Percentiles rank a stretch among this genome's conserved stretches.
These are phyloP conservation scores for Drosophila testacea DNA, from an alignment of 2,888 invertebrate species.

Conservation along the genomic window DNA sequence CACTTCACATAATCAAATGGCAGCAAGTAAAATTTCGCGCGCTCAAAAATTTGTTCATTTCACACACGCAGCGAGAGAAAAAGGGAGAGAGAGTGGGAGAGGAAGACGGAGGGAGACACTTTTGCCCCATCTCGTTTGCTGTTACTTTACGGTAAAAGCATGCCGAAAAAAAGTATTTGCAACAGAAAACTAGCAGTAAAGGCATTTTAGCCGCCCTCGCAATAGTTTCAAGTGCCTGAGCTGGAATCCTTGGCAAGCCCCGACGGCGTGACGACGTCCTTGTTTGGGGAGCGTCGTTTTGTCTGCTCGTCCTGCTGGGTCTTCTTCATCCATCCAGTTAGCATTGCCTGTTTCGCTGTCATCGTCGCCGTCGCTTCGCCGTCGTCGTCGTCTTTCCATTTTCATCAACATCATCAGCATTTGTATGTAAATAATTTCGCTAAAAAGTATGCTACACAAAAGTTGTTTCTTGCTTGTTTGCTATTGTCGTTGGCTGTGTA, in stretches of 20 bases:
- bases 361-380: constrained; percentile 18
- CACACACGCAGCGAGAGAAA: constrained; percentile 25
- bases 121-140: constrained; percentile 2
- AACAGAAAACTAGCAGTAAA: constrained; percentile 54
- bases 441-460: constrained; percentile 63
- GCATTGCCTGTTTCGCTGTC: constrained; percentile 22
- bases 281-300: constrained; percentile 34
- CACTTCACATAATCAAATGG: constrained; percentile 65
- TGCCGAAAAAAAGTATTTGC: constrained; percentile 52
- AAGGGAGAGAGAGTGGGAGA: background rate
- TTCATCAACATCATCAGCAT: constrained; percentile 68
- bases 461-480: constrained; percentile 54
- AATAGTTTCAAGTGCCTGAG: constrained; percentile 60
- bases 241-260: constrained; percentile 37
- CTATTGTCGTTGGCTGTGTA: constrained; percentile 38
- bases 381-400: constrained; percentile 53
- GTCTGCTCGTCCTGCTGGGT: constrained; percentile 27
- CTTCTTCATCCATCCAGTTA: constrained; percentile 15
- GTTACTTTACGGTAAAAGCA: constrained; percentile 19
- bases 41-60: constrained; percentile 62
- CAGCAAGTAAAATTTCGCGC: constrained; percentile 55
- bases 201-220: constrained; percentile 52
- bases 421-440: constrained; percentile 68
- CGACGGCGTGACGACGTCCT: constrained; percentile 56
- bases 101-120: background rate